Evolutionary conservation across 2,113 vertebrate species (phyloP).

Genomic region (Dasyornis broadbenti): DNA sequence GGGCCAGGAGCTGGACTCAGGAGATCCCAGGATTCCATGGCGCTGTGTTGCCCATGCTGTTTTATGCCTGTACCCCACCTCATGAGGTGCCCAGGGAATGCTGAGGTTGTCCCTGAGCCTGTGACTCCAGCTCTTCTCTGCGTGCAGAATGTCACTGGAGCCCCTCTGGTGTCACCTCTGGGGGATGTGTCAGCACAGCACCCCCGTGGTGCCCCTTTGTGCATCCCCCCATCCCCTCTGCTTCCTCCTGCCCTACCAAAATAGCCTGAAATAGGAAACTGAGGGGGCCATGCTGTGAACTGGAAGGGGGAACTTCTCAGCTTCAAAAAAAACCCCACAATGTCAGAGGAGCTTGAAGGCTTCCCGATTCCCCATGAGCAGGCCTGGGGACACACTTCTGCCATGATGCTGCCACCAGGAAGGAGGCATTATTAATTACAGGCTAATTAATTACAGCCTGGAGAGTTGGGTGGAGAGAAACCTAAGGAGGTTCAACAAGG

Average conservation of each 20-base stretch:
- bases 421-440: background rate
- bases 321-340: background rate
- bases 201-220: fast-evolving
- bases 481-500: background rate
- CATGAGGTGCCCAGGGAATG: fast-evolving
- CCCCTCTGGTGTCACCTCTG: background rate
- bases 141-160: fast-evolving
- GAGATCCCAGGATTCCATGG: background rate
- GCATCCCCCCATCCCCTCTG: background rate
- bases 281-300: background rate
- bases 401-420: background rate
- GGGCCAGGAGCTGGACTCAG: background rate
- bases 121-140: background rate
- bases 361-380: fast-evolving
- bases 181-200: background rate
- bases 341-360: background rate
- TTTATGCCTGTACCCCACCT: background rate
- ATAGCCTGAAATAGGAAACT: background rate
- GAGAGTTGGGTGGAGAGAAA: background rate
- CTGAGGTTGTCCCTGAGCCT: background rate
- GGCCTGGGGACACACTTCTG: background rate
- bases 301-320: background rate
- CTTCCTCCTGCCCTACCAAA: background rate
- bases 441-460: background rate
- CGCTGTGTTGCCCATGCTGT: background rate